Percentiles rank a stretch among this genome's conserved stretches.
These are phyloP conservation scores for Biston betularia DNA, from an alignment of 2,888 invertebrate species.

Conservation along the genomic window DNA sequence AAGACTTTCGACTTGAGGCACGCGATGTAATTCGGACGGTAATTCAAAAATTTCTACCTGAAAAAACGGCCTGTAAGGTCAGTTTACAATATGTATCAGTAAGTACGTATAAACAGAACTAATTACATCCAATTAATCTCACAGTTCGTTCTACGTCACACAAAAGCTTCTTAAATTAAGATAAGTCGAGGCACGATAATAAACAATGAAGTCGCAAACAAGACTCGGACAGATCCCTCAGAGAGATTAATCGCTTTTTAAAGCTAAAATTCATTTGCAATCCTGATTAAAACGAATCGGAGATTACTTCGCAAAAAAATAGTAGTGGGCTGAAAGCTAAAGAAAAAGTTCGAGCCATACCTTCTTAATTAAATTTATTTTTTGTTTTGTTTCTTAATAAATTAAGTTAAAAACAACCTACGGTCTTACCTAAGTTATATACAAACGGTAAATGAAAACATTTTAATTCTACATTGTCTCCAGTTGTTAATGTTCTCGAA, in stretches of 20 bases:
- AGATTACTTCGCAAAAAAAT: not conserved
- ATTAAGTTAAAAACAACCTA: too few relatives aligned
- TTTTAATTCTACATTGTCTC: too few relatives aligned
- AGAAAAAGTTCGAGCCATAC: not conserved
- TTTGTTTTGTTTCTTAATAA: too few relatives aligned
- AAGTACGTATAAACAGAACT: not conserved
- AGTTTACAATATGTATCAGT: too few relatives aligned
- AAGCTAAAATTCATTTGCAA: slow-evolving; percentile 17
- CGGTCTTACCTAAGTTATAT: too few relatives aligned
- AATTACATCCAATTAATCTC: not conserved
- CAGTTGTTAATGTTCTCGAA: too few relatives aligned
- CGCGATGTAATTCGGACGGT: too few relatives aligned
- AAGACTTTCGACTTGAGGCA: too few relatives aligned
- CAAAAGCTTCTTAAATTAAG: slow-evolving; percentile 44
- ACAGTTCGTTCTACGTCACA: not conserved
- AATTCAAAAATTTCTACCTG: too few relatives aligned
- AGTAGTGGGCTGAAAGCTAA: not conserved
- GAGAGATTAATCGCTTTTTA: slow-evolving; percentile 21
- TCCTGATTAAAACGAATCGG: slow-evolving; percentile 1
- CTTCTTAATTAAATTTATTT: too few relatives aligned
- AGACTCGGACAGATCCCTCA: slow-evolving; percentile 5
- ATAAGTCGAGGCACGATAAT: slow-evolving; percentile 32
- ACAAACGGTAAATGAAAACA: too few relatives aligned
- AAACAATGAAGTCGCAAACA: slow-evolving; percentile 39
- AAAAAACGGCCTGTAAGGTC: too few relatives aligned